Conservation (phyloP, 2,113 vertebrate species). For the Rhea pennata region DNA sequence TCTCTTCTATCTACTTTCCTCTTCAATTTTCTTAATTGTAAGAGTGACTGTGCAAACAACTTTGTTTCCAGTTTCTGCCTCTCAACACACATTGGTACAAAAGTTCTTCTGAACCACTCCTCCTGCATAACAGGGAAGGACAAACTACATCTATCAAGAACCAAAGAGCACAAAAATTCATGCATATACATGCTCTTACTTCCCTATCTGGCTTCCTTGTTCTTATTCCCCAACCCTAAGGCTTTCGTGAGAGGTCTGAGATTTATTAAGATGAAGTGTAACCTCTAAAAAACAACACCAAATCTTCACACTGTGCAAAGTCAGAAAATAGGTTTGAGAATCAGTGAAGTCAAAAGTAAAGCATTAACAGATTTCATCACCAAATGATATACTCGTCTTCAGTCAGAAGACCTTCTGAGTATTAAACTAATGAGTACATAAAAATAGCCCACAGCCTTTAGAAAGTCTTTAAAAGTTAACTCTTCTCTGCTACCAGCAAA, state of each 20-base stretch:
- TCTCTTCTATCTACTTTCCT: not conserved
- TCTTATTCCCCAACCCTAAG: not conserved
- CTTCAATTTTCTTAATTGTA: not conserved
- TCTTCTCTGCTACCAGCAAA: not conserved
- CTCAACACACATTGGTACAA: not conserved
- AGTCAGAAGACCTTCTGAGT: accelerated
- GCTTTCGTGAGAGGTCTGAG: not conserved
- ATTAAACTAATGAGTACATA: not conserved
- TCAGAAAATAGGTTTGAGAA: not conserved
- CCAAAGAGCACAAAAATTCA: not conserved
- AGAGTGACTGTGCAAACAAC: not conserved
- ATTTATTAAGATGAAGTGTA: not conserved
- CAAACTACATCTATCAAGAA: not conserved
- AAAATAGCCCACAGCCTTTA: not conserved
- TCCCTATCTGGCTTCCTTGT: not conserved
- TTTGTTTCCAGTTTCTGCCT: not conserved
- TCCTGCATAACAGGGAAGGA: not conserved
- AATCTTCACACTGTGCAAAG: not conserved
- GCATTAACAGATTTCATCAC: not conserved
- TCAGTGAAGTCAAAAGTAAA: not conserved
- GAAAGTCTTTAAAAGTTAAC: not conserved
- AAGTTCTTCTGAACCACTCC: not conserved
- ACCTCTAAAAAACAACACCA: not conserved
- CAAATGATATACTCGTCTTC: not conserved
- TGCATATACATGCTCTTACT: not conserved